Evolutionary conservation across 2,888 invertebrate genomes (phyloP), one percentile per base, ranked within the genome.

Genomic region (Xylophagus ater): DNA sequence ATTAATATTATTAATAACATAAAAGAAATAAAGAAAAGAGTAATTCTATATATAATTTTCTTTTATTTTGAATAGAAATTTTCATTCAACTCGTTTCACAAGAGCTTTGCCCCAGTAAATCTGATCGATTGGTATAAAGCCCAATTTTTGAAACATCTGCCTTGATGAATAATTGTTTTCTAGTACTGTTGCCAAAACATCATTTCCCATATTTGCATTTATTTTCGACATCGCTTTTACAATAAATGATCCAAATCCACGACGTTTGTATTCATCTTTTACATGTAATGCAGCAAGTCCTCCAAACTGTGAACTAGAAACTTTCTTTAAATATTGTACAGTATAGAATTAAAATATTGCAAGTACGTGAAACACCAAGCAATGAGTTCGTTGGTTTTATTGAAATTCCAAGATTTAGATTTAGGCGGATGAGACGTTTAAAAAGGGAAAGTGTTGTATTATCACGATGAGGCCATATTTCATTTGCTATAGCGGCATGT

Each of bases 341-440:
- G 9, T n/a, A 14, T 24, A 3, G 18, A 20, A 6, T 18, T 20
- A 8, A 4, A n/a, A 7, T 23, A 24, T 25, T 41, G n/a, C n/a
- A n/a, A n/a, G n/a, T n/a, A 61, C 64, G 60, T 50, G 5, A 63
- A 49, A 41, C 61, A 62, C 65, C 65, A 65, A 2, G 59, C 65
- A 2, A 62, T 53, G 20, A 64, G 40, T 34, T 59, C 51, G 13
- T 52, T 42, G 9, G 41, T 51, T 0, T 47, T 44, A 2, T 37
- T 43, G 41, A 54, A 64, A 59, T 48, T 2, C 61, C 63, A 41
- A 59, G 48, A 48, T 52, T 59, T 2, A 42, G 26, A 41, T 55
- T 59, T 51, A 49, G 47, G 3, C 47, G 43, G 32, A 64, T 62
- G 26, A 61, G 48, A 1, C 60, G 49, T 38, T 49, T 49, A 3